These are phyloP conservation scores for Semibalanus balanoides DNA, from an alignment of 1,140 invertebrate species.

Conservation along the genomic window DNA sequence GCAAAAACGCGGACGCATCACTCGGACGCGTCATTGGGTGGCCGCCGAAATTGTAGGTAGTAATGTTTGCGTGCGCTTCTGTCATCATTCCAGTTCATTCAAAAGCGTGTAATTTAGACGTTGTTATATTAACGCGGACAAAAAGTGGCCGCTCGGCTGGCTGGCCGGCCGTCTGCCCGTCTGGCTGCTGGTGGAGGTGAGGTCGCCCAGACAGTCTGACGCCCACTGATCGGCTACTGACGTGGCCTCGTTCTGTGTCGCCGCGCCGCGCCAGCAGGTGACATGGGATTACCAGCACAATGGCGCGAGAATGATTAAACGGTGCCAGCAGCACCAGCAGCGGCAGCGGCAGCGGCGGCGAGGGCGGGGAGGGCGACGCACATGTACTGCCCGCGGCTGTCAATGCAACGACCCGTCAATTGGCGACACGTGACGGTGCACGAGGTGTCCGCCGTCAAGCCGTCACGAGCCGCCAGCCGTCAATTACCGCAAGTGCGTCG, in stretches of 20 bases:
- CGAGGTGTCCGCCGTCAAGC: too few species aligned
- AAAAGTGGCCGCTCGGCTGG: background rate
- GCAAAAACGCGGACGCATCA: background rate
- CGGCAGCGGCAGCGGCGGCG: too few species aligned
- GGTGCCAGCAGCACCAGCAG: too few species aligned
- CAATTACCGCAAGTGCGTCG: background rate
- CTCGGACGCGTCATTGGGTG: background rate
- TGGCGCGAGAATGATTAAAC: background rate
- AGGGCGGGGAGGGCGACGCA: background rate
- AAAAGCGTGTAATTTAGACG: constrained; percentile 2
- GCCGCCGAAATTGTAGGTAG: background rate
- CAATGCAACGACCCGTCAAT: background rate
- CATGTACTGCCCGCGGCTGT: background rate
- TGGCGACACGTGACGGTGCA: background rate
- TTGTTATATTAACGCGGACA: background rate
- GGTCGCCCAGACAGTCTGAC: background rate
- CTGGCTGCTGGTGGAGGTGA: too few species aligned
- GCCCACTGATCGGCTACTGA: background rate
- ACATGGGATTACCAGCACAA: background rate
- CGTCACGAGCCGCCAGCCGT: background rate
- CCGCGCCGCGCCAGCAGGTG: background rate
- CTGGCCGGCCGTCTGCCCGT: background rate
- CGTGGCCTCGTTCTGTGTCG: too few species aligned
- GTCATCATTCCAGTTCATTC: background rate
- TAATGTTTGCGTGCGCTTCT: background rate